These are phyloP conservation scores for Xanthorhoe spadicearia DNA, from an alignment of 2,888 invertebrate species.

Conservation along the genomic window DNA sequence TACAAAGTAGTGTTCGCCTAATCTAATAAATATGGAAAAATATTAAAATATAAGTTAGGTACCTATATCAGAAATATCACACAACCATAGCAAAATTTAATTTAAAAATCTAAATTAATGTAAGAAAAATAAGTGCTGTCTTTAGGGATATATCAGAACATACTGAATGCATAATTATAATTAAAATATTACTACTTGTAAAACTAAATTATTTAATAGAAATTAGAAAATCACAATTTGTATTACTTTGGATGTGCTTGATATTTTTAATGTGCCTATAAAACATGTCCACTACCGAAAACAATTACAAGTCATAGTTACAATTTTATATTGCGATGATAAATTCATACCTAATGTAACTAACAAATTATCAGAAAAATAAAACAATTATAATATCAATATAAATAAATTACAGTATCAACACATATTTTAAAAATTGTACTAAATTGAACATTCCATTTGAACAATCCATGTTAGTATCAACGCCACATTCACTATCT, in stretches of 20 bases:
- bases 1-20: slow-evolving; percentile 9
- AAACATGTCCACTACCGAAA: neutral
- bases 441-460: slow-evolving; percentile 6
- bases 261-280: slow-evolving; percentile 19
- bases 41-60: slow-evolving; percentile 1
- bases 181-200: neutral
- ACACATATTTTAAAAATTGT: slow-evolving; percentile 12
- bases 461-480: slow-evolving; percentile 6
- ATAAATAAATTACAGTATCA: slow-evolving; percentile 19
- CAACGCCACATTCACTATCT: slow-evolving; percentile 5
- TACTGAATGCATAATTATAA: neutral
- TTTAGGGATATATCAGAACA: slow-evolving; percentile 1
- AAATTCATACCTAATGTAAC: slow-evolving; percentile 15
- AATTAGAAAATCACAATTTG: slow-evolving; percentile 14
- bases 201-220: slow-evolving; percentile 1
- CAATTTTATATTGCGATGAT: neutral
- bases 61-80: slow-evolving; percentile 33
- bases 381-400: slow-evolving; percentile 13
- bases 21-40: slow-evolving; percentile 5
- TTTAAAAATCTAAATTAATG: slow-evolving; percentile 10
- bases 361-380: slow-evolving; percentile 10
- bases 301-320: neutral
- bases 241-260: slow-evolving; percentile 21
- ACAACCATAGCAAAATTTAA: slow-evolving; percentile 38
- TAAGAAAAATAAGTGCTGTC: neutral